These are phyloP conservation scores for Calliopsis andreniformis DNA, from an alignment of 1,140 invertebrate species.

Conservation along the genomic window DNA sequence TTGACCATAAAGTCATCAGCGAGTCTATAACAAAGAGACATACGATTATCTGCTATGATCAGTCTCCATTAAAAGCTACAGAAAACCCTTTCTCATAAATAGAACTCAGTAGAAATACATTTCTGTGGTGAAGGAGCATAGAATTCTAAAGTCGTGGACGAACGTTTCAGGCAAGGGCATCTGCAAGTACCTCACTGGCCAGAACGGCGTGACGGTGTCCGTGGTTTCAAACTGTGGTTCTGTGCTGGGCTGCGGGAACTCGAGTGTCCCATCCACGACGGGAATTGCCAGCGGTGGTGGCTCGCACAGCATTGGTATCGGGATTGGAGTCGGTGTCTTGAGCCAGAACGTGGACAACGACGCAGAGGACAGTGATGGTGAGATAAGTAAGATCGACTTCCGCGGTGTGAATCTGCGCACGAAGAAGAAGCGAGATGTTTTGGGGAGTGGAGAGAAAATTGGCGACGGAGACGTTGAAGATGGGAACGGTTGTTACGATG, in stretches of 20 bases:
- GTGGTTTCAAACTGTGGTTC: constrained; percentile 77
- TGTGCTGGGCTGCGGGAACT: constrained; percentile 53
- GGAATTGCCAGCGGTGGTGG: constrained; percentile 50
- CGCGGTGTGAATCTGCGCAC: constrained; percentile 82
- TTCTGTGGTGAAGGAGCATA: neutral
- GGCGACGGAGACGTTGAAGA: constrained; percentile 58
- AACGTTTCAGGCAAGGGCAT: constrained; percentile 74
- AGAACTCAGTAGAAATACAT: neutral
- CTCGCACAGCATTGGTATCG: constrained; percentile 63
- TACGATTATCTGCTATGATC: too few relatives aligned
- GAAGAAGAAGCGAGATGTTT: constrained; percentile 80
- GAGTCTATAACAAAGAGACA: too few relatives aligned
- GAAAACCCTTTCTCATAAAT: too few relatives aligned
- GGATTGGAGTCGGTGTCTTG: constrained; percentile 50
- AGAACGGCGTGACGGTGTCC: constrained; percentile 80
- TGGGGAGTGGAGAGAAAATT: constrained; percentile 55
- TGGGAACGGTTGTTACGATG: constrained; percentile 70
- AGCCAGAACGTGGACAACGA: constrained; percentile 72
- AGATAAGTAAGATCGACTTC: constrained; percentile 83
- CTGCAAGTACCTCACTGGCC: constrained; percentile 78
- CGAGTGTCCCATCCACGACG: constrained; percentile 42
- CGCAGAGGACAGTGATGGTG: constrained; percentile 81
- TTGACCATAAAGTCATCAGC: too few relatives aligned
- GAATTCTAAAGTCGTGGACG: neutral
- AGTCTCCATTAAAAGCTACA: too few relatives aligned